A percentile compares a stretch with the other conserved stretches of the same genome.
Conservation (phyloP, 2,113 vertebrate species). For the Colossoma macropomum region DNA sequence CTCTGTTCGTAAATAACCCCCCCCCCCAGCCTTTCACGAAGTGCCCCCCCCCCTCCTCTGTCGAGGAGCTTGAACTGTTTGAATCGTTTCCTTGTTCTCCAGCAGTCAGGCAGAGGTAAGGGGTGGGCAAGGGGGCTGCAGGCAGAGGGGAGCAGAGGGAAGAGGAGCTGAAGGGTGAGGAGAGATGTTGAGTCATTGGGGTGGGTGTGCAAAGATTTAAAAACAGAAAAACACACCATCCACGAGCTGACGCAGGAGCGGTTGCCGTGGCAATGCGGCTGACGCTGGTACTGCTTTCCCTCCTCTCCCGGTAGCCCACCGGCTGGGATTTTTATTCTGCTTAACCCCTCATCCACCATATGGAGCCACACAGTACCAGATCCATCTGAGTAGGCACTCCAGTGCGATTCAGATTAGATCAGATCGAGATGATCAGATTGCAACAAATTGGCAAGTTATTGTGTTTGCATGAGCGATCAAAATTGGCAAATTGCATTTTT, state of each 20-base stretch:
- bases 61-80: constrained; percentile 3
- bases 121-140: background rate
- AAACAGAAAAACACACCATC: constrained; percentile 47
- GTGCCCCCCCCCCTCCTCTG: background rate
- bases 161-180: background rate
- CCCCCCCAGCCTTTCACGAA: background rate
- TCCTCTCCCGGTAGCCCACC: constrained; percentile 57
- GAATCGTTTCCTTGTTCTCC: constrained; percentile 53
- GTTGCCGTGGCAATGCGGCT: constrained; percentile 69
- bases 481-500: too few species aligned
- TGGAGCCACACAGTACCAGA: background rate
- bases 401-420: background rate
- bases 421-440: too few species aligned
- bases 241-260: constrained; percentile 50
- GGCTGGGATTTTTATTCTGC: constrained; percentile 28
- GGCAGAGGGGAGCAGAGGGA: background rate
- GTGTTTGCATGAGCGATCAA: too few species aligned
- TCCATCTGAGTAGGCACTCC: background rate
- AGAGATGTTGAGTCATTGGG: constrained; percentile 50
- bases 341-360: background rate
- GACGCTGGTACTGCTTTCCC: constrained; percentile 32
- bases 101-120: constrained; percentile 36
- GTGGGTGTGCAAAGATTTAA: constrained; percentile 50
- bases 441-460: too few species aligned
- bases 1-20: constrained; percentile 31